Percentiles rank a stretch among this genome's conserved stretches.
These are phyloP conservation scores for Dreissena polymorpha DNA, from an alignment of 1,140 invertebrate genomes.

Conservation along the genomic window DNA sequence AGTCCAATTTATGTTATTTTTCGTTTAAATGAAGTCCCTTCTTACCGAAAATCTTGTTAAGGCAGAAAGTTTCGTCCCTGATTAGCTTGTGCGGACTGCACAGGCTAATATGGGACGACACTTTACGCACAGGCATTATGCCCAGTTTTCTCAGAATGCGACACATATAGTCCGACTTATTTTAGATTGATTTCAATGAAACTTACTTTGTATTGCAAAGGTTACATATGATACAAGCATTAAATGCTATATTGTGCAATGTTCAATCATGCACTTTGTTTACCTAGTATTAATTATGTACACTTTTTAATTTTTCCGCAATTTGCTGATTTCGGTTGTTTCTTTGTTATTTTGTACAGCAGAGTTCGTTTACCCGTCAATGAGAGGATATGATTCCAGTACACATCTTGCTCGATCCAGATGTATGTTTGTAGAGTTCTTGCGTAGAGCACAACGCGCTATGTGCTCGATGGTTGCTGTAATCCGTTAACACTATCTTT, in stretches of 20 bases:
- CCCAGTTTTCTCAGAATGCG: no score
- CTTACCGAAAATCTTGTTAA: no score
- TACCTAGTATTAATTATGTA: background rate
- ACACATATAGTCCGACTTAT: no score
- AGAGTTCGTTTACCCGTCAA: conserved; percentile 83
- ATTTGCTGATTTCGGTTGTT: background rate
- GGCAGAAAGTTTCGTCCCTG: no score
- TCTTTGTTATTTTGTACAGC: background rate
- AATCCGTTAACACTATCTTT: no score
- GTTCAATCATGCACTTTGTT: background rate
- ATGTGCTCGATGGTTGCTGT: no score
- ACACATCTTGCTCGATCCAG: conserved; percentile 27
- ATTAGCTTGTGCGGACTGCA: no score
- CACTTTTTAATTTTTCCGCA: background rate
- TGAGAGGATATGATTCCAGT: conserved; percentile 80
- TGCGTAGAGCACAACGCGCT: no score
- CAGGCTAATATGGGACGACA: no score
- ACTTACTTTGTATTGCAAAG: background rate
- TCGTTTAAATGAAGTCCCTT: no score
- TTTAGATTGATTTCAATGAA: background rate
- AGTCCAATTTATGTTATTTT: no score
- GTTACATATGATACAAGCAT: background rate
- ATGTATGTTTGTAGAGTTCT: background rate
- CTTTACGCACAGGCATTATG: background rate
- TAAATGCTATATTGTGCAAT: background rate